Evolutionary conservation across 1,140 invertebrate species (phyloP), one percentile per base, ranked within the genome.

Genomic region (Hypothenemus hampei): DNA sequence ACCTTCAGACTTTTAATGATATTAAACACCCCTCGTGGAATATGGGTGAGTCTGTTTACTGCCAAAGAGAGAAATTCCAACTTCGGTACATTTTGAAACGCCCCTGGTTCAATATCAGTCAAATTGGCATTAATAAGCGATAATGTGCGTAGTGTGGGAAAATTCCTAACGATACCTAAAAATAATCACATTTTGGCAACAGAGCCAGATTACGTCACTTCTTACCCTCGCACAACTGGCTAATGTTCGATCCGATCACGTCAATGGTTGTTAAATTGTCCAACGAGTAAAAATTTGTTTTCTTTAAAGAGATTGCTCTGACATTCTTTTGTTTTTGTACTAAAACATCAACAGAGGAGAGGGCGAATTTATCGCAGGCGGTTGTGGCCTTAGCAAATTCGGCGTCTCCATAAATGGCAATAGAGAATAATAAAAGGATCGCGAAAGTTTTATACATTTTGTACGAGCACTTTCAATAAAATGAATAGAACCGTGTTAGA

Each of bases 91-190:
- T 61, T 54, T 29, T 54, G 31, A 36, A 65, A 65, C 8, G 59
- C 53, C 5, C 40, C 44, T 3, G 50, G 50, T 36, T 61, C 24
- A 11, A 65, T 63, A 26, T 29, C 29, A 11, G 58, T 46, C 33
- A 65, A 47, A 41, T 62, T 62, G 4, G 54, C 47, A 23, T 57
- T 58, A 10, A 63, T 58, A 8, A 65, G 35, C 13, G 39, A 35
- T 21, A 65, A 33, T 2, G 15, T 22, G 45, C 61, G 47, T 43
- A 63, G 22, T 20, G 29, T 24, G 3, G 39, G 46, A 22, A 65
- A 58, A 31, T 65, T 59, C 54, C 61, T 61, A 2, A 65, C 50
- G 45, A 58, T 58, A n/a, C 53, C 53, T 56, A 21, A 16, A 31
- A 41, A 51, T 7, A 37, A 29, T 29, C n/a, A 29, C 26, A 29